Evolutionary conservation across 2,888 invertebrate species (phyloP), one percentile per base, ranked within the genome.

Genomic region (Drosophila mercatorum): DNA sequence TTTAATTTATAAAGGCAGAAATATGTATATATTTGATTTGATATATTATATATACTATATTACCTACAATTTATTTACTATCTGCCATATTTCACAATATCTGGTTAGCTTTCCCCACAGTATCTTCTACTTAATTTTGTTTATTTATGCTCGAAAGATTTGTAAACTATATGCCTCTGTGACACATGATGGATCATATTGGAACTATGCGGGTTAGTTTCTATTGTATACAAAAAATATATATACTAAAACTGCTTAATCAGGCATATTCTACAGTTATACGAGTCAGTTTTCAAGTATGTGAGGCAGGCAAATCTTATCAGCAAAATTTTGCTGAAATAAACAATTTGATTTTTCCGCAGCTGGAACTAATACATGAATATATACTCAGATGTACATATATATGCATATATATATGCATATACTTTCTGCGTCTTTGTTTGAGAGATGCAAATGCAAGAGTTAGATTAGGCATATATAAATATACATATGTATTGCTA

Each of bases 381-480:
- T 17, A n/a, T 5, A 49, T 49, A 31, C n/a, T n/a, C 11, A 17
- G 11, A 6, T 40, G 17, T 8, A 40, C 22, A 36, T 34, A 44
- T 49, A 26, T 12, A 7, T n/a, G n/a, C 3, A 38, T 40, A 5
- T 53, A 41, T 31, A 28, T 44, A 34, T 57, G 10, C 8, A 52
- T 65, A 43, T 56, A 62, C 34, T 49, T 65, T 68, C 17, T 41
- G 10, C 41, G 51, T 41, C 59, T 72, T 70, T 72, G 75, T 79
- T 81, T n/a, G 12, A 40, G n/a, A 26, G 62, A 60, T 41, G 46
- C 17, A 43, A 51, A 58, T 61, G 52, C 58, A 52, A 36, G 52
- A 49, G 36, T 51, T 40, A 80, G 63, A 72, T 70, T 66, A 68
- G 58, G 4, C 34, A 59, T 44, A 14, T 44, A 52, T 53, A 31